Percentiles rank a stretch among this genome's conserved stretches.
Conservation (phyloP, 2,797 vertebrate species). For the Tapirus indicus region DNA sequence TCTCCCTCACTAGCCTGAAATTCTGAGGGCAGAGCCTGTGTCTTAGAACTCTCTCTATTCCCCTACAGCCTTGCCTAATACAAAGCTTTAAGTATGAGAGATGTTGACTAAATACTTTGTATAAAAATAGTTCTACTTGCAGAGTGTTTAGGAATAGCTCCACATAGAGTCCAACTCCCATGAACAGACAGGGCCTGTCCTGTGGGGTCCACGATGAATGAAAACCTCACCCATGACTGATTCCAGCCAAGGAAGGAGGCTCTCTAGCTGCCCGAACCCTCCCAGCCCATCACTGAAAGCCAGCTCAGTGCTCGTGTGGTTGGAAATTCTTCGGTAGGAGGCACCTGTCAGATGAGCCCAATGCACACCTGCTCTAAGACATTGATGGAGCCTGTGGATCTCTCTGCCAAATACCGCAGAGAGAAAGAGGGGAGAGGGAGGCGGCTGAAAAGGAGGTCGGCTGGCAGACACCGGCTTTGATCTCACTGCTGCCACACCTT, state of each 20-base stretch:
- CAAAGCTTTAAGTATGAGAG: not conserved
- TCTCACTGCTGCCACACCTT: not conserved
- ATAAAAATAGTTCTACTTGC: not conserved
- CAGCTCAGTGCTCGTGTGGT: not conserved
- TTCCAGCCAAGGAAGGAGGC: not conserved
- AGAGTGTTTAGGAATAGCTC: constrained; percentile 8
- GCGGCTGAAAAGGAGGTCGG: not conserved
- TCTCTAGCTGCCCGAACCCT: not conserved
- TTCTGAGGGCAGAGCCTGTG: not conserved
- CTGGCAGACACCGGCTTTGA: not conserved
- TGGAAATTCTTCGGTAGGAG: not conserved
- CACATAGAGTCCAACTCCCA: not conserved
- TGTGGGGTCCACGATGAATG: too few species aligned
- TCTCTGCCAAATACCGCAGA: not conserved
- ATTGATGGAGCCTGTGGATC: not conserved
- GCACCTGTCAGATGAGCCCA: not conserved
- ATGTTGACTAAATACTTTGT: not conserved
- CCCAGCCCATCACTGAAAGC: not conserved
- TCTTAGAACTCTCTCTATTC: not conserved
- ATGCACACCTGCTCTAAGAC: not conserved
- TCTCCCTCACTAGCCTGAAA: not conserved
- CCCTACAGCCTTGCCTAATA: not conserved
- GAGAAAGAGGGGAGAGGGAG: not conserved
- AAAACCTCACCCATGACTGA: not conserved
- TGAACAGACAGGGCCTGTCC: not conserved